Evolutionary conservation across 2,797 vertebrate species (phyloP), one percentile per base, ranked within the genome.

Genomic region (Liparis tanakae): DNA sequence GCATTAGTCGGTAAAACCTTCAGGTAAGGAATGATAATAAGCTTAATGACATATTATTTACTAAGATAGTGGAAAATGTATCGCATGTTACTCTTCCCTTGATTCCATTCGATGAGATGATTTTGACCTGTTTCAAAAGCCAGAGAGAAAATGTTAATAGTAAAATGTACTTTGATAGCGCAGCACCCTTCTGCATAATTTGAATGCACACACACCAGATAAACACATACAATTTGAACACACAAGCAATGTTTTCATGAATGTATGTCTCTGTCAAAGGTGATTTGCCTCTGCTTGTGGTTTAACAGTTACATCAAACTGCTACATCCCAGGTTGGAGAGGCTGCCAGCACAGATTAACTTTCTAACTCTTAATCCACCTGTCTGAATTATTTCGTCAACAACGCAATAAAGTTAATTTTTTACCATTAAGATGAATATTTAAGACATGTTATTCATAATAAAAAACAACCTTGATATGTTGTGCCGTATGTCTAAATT

Each of bases 291-390:
- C 34, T 65, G 41, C 34, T 57, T 74, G 43, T 78, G 37, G 60
- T 75, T 39, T 51, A 73, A 17, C 57, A 62, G 50, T 64, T 65
- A 57, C 41, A 69, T 77, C 55, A 73, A 69, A 67, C 67, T 73
- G 69, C 59, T 74, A 34, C 39, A 48, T 83, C 54, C 64, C 72
- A 61, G 50, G 74, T 77, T 68, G 64, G 71, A 81, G 50, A 77
- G 51, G 69, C 62, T 80, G 81, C 77, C 75, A 82, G 71, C 65
- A 79, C 25, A 36, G 54, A 71, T 86, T 69, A 81, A 78, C 64
- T 67, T 72, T 78, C 57, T 59, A 63, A 39, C 43, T 46, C 33
- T 72, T 72, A 83, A 78, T 82, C 70, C 71, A 75, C 14, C 36
- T 59, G 58, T 76, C 62, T 67, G 12, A 80, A 68, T 64, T n/a